A percentile compares a stretch with the other conserved stretches of the same genome.
phyloP scores from a whole-genome alignment of 2,888 invertebrate genomes.

The Pimpla rufipes region DNA sequence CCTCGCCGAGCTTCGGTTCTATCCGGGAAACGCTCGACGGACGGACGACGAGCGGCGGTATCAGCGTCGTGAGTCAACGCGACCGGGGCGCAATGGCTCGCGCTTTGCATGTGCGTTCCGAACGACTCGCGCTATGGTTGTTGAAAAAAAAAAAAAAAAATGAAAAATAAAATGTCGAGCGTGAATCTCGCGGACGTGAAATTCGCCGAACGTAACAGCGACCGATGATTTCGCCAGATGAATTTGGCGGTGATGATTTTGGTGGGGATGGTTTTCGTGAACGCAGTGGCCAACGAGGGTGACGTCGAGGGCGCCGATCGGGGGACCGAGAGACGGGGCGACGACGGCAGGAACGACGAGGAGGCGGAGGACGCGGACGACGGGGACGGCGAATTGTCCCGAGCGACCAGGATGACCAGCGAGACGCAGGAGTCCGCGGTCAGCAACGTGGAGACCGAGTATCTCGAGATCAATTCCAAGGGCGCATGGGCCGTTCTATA shows the following conservation, averaged over 20 bases:
- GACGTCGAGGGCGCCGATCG: not conserved
- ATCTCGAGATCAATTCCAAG: slow-evolving; percentile 89
- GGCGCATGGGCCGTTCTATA: slow-evolving; percentile 91
- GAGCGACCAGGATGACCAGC: slow-evolving; percentile 76
- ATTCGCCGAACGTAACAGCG: not conserved
- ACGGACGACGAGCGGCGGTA: no score
- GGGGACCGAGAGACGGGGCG: slow-evolving; percentile 15
- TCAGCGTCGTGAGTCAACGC: no score
- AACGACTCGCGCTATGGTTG: no score
- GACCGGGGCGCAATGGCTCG: no score
- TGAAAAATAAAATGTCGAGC: no score
- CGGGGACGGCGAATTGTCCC: slow-evolving; percentile 50
- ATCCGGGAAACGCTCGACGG: no score
- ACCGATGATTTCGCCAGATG: not conserved
- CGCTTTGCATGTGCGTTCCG: no score
- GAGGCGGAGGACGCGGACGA: slow-evolving; percentile 23
- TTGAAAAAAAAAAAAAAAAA: no score
- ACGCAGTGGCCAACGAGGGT: not conserved
- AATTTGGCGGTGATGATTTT: slow-evolving; percentile 12
- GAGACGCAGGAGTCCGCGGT: slow-evolving; percentile 75
- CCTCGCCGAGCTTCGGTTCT: not conserved
- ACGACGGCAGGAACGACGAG: no score
- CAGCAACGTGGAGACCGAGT: slow-evolving; percentile 90
- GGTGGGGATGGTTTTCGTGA: slow-evolving; percentile 23
- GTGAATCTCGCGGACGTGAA: not conserved